A percentile compares a stretch with the other conserved stretches of the same genome.
phyloP scores from a whole-genome alignment of 2,888 invertebrate genomes.

The Drosophila barbarae region DNA sequence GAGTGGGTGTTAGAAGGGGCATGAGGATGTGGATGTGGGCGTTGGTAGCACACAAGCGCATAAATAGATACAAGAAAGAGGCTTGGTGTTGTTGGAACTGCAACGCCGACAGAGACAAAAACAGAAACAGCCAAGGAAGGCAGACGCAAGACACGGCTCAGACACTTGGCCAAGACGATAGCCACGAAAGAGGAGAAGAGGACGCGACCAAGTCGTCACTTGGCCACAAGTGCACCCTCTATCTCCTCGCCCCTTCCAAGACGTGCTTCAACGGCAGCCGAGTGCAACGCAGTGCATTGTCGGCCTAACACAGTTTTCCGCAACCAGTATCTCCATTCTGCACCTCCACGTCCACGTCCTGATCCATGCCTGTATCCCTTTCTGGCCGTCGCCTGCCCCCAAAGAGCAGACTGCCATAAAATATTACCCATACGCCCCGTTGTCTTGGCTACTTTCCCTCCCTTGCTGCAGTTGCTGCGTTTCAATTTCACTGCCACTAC shows the following conservation, averaged over 20 bases:
- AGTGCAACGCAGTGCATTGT: slow-evolving; percentile 68
- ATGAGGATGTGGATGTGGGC: slow-evolving; percentile 5
- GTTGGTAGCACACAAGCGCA: slow-evolving; percentile 49
- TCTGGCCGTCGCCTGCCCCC: background rate
- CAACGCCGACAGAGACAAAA: slow-evolving; percentile 22
- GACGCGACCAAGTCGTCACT: slow-evolving; percentile 51
- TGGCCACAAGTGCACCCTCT: slow-evolving; percentile 54
- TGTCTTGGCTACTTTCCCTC: slow-evolving; percentile 48
- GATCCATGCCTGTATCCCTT: background rate
- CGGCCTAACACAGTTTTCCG: slow-evolving; percentile 65
- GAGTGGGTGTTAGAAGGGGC: slow-evolving; percentile 2
- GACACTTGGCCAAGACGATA: slow-evolving; percentile 53
- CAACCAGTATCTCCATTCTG: slow-evolving; percentile 12
- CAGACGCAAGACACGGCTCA: slow-evolving; percentile 23
- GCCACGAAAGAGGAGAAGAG: slow-evolving; percentile 15
- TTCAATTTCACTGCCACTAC: slow-evolving; percentile 50
- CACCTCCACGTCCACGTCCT: background rate
- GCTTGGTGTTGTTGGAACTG: slow-evolving; percentile 41
- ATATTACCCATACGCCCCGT: slow-evolving; percentile 69
- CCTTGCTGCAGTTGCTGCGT: slow-evolving; percentile 28
- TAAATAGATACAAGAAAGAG: slow-evolving; percentile 62
- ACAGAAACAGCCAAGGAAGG: slow-evolving; percentile 1
- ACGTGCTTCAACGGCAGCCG: slow-evolving; percentile 18
- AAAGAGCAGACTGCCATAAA: slow-evolving; percentile 23
- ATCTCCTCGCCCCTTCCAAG: background rate